phyloP scores from a whole-genome alignment of 92 coral and sea anemone genomes.

The Scolanthus callimorphus region DNA sequence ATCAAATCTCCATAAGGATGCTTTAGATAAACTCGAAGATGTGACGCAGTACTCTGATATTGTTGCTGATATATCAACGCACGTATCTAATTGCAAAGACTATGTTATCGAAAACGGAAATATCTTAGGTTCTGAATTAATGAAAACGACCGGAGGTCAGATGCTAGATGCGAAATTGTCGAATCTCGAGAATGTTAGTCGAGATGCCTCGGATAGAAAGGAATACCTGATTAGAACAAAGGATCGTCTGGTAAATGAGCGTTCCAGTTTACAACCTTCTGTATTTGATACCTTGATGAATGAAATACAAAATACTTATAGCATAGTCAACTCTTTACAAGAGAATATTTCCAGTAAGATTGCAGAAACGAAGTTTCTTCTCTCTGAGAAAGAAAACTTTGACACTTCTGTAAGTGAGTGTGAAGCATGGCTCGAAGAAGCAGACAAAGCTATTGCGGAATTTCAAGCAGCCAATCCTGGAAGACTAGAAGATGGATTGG shows the following conservation, averaged over 20 bases:
- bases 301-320: slow-evolving; percentile 48
- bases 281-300: slow-evolving; percentile 41
- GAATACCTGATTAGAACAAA: slow-evolving; percentile 31
- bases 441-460: slow-evolving; percentile 2
- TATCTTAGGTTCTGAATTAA: slow-evolving; percentile 15
- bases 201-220: slow-evolving; percentile 23
- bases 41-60: slow-evolving; percentile 37
- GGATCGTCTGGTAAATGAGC: slow-evolving; percentile 29
- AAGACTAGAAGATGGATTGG: slow-evolving; percentile 23
- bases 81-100: slow-evolving; percentile 48
- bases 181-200: slow-evolving; percentile 26
- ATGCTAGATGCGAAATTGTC: slow-evolving; percentile 37
- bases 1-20: slow-evolving; percentile 31
- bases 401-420: slow-evolving; percentile 28
- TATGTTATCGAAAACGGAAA: slow-evolving; percentile 57
- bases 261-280: slow-evolving; percentile 31
- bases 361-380: slow-evolving; percentile 21
- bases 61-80: slow-evolving; percentile 25
- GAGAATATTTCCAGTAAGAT: slow-evolving; percentile 27
- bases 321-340: slow-evolving; percentile 36
- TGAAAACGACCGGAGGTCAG: slow-evolving; percentile 11
- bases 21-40: slow-evolving; percentile 46
- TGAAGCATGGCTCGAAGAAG: slow-evolving; percentile 38
- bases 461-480: background rate
- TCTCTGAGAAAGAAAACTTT: slow-evolving; percentile 25